Percentiles rank a stretch among this genome's conserved stretches.
These are phyloP conservation scores for Aphelinus certus DNA, from an alignment of 1,140 invertebrate genomes.

Conservation along the genomic window DNA sequence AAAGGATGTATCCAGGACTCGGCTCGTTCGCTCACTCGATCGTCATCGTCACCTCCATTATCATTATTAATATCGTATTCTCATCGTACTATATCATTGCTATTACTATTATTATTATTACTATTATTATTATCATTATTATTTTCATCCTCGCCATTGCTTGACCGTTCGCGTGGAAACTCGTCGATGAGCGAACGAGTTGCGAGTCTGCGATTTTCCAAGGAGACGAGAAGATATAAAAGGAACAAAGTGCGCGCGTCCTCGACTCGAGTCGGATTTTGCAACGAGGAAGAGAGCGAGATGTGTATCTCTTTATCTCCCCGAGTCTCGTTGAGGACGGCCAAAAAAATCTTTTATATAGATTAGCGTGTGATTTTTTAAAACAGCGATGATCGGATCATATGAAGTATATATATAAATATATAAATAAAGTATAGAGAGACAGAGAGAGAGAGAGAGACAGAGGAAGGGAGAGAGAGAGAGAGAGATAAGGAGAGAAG, in stretches of 20 bases:
- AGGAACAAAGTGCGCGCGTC: constrained; percentile 1
- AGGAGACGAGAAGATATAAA: constrained; percentile 4
- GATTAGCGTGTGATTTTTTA: constrained; percentile 41
- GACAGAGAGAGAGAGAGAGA: not conserved
- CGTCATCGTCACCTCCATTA: constrained; percentile 11
- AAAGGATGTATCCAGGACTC: constrained; percentile 4
- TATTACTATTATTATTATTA: constrained; percentile 4
- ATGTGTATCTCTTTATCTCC: constrained; percentile 1
- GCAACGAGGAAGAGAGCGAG: not conserved
- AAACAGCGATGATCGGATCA: constrained; percentile 26
- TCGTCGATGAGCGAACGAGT: not conserved
- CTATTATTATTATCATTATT: constrained; percentile 5
- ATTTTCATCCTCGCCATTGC: not conserved
- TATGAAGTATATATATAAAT: constrained; percentile 12
- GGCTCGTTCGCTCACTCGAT: constrained; percentile 28
- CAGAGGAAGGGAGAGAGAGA: constrained; percentile 1
- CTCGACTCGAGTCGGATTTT: constrained; percentile 20
- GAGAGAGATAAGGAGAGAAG: not conserved
- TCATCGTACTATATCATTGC: not conserved
- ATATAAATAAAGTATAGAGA: not conserved
- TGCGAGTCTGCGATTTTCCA: not conserved
- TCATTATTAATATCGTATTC: constrained; percentile 27
- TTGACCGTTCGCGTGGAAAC: too few species aligned
- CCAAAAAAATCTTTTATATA: constrained; percentile 32
- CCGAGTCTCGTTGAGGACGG: constrained; percentile 5